Base-by-base conservation (phyloP, 2,113 vertebrate genomes). In the Paramormyrops kingsleyae region DNA sequence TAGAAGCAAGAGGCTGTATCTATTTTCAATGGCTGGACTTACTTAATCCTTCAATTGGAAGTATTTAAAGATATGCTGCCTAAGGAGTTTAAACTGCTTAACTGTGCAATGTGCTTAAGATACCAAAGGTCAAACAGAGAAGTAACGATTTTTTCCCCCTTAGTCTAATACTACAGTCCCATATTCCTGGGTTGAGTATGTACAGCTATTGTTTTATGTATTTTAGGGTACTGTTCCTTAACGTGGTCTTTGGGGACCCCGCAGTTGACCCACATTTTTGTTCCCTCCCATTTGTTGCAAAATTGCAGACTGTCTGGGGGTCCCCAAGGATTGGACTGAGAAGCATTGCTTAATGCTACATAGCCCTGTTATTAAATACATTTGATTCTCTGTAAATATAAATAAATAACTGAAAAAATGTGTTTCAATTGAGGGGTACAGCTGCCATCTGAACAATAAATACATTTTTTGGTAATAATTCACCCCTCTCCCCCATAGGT, bases 41-140 rank as follows among this genome's bases (percentile, higher is more conserved):
- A 80, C 74, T 80, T 80, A 80, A 80, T 80, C 74, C 74, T 19
- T 80, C 35, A 80, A 80, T 42, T 80, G 74, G 35, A 80, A 80
- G 74, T 19, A 80, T 80, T 80, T 80, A 80, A 42, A 80, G 74
- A 80, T 39, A 17, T 80, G 74, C 74, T 42, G 35, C 74, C 74
- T 80, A 80, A 19, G 35, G 35, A 80, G 31, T 80, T 80, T 42
- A 80, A 80, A 80, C 74, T 80, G 74, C 74, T 80, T 80, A 80
- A 80, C 74, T 80, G 35, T 39, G 74, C 74, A 42, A 42, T 80
- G 74, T 42, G 74, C 31, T 80, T 80, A 80, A 80, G 74, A 80
- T 19, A 80, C 74, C 74, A 35, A 80, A 80, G 74, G 35, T 80
- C 74, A 80, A 15, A 39, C 35, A 77, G 74, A 39, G 74, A 8